A percentile compares a stretch with the other conserved stretches of the same genome.
Conservation (phyloP, 2,888 invertebrate species). For the Cyrtodaria siliqua region DNA sequence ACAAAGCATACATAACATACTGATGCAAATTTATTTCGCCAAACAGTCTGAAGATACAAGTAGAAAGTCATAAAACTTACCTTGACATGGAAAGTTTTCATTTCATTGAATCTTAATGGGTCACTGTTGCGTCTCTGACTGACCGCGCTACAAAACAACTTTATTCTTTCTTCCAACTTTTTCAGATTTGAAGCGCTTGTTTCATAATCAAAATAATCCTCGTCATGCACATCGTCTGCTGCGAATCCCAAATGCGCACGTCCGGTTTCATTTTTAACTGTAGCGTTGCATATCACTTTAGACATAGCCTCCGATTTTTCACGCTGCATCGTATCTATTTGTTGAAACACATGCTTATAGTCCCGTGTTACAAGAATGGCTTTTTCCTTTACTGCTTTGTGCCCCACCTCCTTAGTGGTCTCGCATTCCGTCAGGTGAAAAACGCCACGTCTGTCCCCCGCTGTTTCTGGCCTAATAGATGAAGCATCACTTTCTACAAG, state of each 20-base stretch:
- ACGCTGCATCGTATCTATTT: constrained; percentile 70
- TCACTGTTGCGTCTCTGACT: constrained; percentile 40
- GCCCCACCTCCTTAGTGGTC: constrained; percentile 34
- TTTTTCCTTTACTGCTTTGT: constrained; percentile 38
- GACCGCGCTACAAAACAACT: constrained; percentile 67
- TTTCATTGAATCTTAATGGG: constrained; percentile 55
- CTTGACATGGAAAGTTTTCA: constrained; percentile 71
- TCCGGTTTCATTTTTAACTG: constrained; percentile 64
- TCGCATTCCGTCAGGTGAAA: constrained; percentile 69
- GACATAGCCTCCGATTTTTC: constrained; percentile 69
- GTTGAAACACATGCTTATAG: constrained; percentile 66
- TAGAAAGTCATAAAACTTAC: no score
- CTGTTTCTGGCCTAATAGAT: constrained; percentile 42
- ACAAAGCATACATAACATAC: no score
- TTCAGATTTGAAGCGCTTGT: constrained; percentile 79
- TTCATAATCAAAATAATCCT: constrained; percentile 81
- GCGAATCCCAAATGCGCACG: constrained; percentile 54
- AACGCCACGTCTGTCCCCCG: constrained; percentile 38
- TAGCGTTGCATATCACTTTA: constrained; percentile 66
- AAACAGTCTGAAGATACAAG: no score
- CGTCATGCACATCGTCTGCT: constrained; percentile 56
- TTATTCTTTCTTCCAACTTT: constrained; percentile 73
- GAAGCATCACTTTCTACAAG: neutral
- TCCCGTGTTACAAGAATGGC: constrained; percentile 44
- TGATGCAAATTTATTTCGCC: no score